A percentile compares a stretch with the other conserved stretches of the same genome.
Evolutionary conservation across 37 sponge, comb jelly and placozoan species (phyloP).

Genomic region (Chondrosia reniformis): DNA sequence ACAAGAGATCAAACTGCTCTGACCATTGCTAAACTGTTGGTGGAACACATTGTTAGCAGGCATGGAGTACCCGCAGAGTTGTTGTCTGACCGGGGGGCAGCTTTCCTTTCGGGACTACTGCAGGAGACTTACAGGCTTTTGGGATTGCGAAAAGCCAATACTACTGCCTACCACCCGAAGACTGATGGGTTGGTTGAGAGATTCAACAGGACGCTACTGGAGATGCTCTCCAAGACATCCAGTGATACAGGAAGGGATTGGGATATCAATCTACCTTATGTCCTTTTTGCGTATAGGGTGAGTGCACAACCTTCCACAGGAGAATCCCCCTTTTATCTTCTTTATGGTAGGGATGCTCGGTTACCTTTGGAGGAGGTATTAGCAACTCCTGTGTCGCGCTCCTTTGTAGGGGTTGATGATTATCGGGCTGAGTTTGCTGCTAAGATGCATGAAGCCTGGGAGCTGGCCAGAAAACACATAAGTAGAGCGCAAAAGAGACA

Average conservation of each 20-base stretch:
- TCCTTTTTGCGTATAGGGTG: conserved; percentile 37
- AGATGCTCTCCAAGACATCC: conserved; percentile 33
- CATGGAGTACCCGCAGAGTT: conserved; percentile 59
- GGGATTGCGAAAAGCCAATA: conserved; percentile 48
- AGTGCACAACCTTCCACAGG: conserved; percentile 32
- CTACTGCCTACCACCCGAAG: conserved; percentile 56
- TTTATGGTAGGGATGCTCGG: conserved; percentile 48
- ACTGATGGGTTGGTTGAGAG: conserved; percentile 49
- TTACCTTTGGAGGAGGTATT: conserved; percentile 24
- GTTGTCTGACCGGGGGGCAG: conserved; percentile 42
- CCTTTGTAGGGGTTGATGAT: background rate
- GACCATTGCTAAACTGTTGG: conserved; percentile 50
- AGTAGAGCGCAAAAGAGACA: conserved; percentile 26
- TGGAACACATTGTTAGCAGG: conserved; percentile 46
- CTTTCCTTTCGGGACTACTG: conserved; percentile 33
- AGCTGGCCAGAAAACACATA: conserved; percentile 21
- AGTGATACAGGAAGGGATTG: conserved; percentile 22
- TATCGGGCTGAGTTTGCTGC: conserved; percentile 20
- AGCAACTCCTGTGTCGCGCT: background rate
- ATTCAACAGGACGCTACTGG: conserved; percentile 42
- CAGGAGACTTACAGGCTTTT: conserved; percentile 25
- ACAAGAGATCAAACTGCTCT: conserved; percentile 39
- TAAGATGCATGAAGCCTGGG: conserved; percentile 32
- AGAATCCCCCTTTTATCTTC: conserved; percentile 44
- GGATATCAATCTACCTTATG: conserved; percentile 31